Evolutionary conservation across 2,797 vertebrate species (phyloP).

Genomic region (Cirrhinus molitorella): DNA sequence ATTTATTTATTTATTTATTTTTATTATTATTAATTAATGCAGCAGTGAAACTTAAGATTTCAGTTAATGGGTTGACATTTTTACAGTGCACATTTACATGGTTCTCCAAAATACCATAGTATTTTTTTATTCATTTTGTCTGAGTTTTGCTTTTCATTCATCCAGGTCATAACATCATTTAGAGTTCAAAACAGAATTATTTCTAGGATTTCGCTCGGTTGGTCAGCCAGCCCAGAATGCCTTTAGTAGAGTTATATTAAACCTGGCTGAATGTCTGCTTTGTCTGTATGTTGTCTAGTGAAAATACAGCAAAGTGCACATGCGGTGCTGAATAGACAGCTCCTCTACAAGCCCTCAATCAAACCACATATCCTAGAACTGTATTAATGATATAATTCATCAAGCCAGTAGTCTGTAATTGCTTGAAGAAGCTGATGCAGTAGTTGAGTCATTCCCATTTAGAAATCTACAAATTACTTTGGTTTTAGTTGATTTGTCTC

Average conservation of each 20-base stretch:
- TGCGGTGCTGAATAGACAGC: conserved; percentile 42
- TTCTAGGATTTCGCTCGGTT: neutral
- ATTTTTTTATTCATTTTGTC: neutral
- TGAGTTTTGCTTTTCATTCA: neutral
- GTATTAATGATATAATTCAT: no score
- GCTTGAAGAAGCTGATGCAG: no score
- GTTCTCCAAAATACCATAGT: no score
- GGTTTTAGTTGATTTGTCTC: neutral
- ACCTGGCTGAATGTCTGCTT: neutral
- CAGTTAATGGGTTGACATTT: neutral
- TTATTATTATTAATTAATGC: no score
- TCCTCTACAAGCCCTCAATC: neutral
- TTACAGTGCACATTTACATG: neutral
- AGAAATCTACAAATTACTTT: neutral
- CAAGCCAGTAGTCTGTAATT: no score
- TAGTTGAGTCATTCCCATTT: neutral
- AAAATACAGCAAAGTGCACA: neutral
- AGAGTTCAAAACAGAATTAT: neutral
- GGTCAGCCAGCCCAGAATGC: neutral
- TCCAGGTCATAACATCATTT: neutral
- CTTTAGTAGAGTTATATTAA: neutral
- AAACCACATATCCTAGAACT: neutral
- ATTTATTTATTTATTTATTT: no score
- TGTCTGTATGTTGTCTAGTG: neutral
- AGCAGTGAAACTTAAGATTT: neutral